These are phyloP conservation scores for Rhyacophila brunnea DNA, from an alignment of 1,140 invertebrate species.

Conservation along the genomic window DNA sequence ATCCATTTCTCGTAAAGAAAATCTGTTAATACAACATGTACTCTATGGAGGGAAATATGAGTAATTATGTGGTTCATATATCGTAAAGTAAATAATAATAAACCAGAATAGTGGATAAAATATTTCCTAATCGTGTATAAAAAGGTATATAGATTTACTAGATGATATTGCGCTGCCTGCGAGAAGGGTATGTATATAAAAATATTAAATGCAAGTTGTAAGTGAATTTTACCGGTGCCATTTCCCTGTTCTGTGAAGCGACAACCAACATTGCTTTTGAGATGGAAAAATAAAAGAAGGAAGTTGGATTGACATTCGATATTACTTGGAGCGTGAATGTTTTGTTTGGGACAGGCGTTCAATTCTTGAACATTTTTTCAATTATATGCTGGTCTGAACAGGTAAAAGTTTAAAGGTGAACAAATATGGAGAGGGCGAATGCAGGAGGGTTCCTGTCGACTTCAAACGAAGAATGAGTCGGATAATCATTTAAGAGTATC, in stretches of 20 bases:
- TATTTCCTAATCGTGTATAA: too few relatives aligned
- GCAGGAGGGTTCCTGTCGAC: neutral
- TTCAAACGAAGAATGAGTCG: neutral
- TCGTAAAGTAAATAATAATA: too few relatives aligned
- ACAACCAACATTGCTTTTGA: constrained; percentile 30
- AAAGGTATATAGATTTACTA: too few relatives aligned
- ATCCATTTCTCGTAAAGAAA: too few relatives aligned
- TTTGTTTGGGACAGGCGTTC: constrained; percentile 32
- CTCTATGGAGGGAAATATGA: too few relatives aligned
- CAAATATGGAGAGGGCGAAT: constrained; percentile 22
- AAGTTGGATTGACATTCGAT: constrained; percentile 32
- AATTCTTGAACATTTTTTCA: constrained; percentile 35
- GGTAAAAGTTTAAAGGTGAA: constrained; percentile 35
- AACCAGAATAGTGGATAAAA: too few relatives aligned
- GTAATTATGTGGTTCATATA: too few relatives aligned
- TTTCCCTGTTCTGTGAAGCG: constrained; percentile 23
- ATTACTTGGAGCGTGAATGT: constrained; percentile 33
- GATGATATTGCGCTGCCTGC: too few relatives aligned
- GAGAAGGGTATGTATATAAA: neutral
- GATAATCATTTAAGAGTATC: constrained; percentile 1
- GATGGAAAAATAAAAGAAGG: constrained; percentile 28
- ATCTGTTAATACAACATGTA: too few relatives aligned
- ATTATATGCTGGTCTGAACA: constrained; percentile 36
- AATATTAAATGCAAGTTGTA: constrained; percentile 17
- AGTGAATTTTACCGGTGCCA: constrained; percentile 20